Evolutionary conservation across 2,113 vertebrate species (phyloP).

Genomic region (Lutjanus erythropterus): DNA sequence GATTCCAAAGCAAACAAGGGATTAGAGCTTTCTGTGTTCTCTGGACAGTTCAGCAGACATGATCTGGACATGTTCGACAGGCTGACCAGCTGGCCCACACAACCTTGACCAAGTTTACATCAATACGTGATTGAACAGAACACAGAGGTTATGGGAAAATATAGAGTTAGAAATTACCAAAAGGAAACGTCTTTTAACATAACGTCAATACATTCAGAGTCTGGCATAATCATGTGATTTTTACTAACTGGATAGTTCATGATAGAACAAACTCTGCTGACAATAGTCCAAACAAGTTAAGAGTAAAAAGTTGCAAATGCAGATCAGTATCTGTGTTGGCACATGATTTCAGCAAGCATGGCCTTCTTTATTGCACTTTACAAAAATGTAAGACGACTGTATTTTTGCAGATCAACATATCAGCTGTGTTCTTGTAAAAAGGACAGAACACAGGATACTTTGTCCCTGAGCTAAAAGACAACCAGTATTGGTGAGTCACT

Average conservation of each 20-base stretch:
- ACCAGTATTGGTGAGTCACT: no score
- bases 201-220: conserved; percentile 28
- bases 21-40: conserved; percentile 72
- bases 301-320: not conserved
- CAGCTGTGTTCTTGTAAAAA: not conserved
- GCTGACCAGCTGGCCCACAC: conserved; percentile 67
- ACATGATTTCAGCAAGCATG: not conserved
- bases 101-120: conserved; percentile 81
- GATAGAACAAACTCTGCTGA: not conserved
- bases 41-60: conserved; percentile 66
- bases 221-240: conserved; percentile 14
- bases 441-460: no score
- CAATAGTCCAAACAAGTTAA: not conserved
- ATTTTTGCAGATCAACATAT: conserved; percentile 2
- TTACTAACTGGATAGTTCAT: not conserved
- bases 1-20: conserved; percentile 79
- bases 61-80: conserved; percentile 74
- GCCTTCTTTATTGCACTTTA: not conserved
- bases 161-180: conserved; percentile 51
- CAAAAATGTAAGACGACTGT: not conserved
- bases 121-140: conserved; percentile 77
- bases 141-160: conserved; percentile 82
- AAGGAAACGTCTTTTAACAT: conserved; percentile 53
- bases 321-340: not conserved
- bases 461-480: no score